phyloP scores from a whole-genome alignment of 2,797 vertebrate genomes.

The Lycodopsis pacificus region DNA sequence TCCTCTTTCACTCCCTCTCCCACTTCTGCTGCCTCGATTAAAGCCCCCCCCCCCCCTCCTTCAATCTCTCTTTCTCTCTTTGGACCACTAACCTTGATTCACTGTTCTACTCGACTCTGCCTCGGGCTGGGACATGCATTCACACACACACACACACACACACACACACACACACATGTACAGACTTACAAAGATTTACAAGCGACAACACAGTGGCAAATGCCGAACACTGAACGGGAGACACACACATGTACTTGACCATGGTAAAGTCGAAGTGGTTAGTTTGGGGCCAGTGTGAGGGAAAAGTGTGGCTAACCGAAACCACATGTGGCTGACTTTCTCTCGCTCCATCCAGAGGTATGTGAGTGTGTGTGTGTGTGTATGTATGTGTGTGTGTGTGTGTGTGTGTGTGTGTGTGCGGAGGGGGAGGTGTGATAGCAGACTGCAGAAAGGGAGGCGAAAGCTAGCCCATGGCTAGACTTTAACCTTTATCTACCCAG shows the following conservation, averaged over 20 bases:
- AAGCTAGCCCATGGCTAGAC: constrained; percentile 52
- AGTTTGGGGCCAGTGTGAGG: constrained; percentile 72
- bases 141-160: constrained; percentile 28
- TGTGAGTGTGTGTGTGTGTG: constrained; percentile 47
- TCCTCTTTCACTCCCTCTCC: constrained; percentile 23
- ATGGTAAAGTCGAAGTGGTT: constrained; percentile 68
- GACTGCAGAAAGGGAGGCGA: constrained; percentile 39
- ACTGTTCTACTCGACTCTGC: constrained; percentile 66
- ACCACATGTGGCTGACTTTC: constrained; percentile 78
- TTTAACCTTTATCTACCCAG: constrained; percentile 66
- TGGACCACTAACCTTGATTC: constrained; percentile 77
- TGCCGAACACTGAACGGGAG: constrained; percentile 33
- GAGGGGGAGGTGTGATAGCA: constrained; percentile 58
- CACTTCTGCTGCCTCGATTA: constrained; percentile 51
- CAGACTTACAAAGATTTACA: constrained; percentile 60
- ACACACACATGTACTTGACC: constrained; percentile 67
- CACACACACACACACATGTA: constrained; percentile 31
- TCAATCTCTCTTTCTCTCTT: constrained; percentile 61
- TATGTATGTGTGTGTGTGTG: constrained; percentile 21
- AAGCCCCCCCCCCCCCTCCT: constrained; percentile 34
- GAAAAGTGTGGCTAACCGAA: constrained; percentile 78
- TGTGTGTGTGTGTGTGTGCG: constrained; percentile 21
- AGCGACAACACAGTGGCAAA: constrained; percentile 29
- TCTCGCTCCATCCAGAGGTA: constrained; percentile 61
- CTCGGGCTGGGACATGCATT: constrained; percentile 52